These are phyloP conservation scores for Percina caprodes DNA, from an alignment of 2,113 vertebrate genomes.

Conservation along the genomic window DNA sequence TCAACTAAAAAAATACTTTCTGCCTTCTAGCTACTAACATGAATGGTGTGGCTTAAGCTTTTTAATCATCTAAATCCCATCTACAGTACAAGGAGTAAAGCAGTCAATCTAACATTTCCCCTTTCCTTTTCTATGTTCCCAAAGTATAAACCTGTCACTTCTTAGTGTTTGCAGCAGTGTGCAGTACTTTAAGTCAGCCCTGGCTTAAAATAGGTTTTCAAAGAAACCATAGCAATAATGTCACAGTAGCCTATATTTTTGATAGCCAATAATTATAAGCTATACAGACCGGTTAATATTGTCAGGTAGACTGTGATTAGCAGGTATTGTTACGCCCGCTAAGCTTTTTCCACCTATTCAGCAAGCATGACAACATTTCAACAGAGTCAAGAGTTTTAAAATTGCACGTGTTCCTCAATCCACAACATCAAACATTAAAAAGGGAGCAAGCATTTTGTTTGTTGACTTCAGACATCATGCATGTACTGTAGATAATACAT, in stretches of 20 bases:
- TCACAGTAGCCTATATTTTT: slow-evolving; percentile 22
- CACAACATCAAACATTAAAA: neutral
- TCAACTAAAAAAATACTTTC: neutral
- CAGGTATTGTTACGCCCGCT: neutral
- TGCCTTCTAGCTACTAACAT: neutral
- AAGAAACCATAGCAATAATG: slow-evolving; percentile 51
- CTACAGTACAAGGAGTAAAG: neutral
- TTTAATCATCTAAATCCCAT: neutral
- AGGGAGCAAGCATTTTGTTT: neutral
- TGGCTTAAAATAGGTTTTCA: slow-evolving; percentile 5
- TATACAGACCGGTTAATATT: slow-evolving; percentile 12
- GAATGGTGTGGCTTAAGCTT: neutral
- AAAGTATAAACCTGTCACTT: neutral
- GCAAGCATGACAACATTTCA: neutral
- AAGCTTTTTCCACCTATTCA: neutral
- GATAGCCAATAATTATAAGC: slow-evolving; percentile 42
- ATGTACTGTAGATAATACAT: neutral
- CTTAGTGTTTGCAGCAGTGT: neutral
- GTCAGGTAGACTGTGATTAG: slow-evolving; percentile 39
- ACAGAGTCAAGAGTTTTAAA: slow-evolving; percentile 9
- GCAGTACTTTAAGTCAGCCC: neutral
- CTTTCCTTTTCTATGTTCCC: neutral
- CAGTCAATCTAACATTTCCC: neutral
- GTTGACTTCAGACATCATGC: neutral
- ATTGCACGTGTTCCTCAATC: neutral